Conservation (phyloP, 2,888 invertebrate genomes). For the Agrenia bidenticulata region DNA sequence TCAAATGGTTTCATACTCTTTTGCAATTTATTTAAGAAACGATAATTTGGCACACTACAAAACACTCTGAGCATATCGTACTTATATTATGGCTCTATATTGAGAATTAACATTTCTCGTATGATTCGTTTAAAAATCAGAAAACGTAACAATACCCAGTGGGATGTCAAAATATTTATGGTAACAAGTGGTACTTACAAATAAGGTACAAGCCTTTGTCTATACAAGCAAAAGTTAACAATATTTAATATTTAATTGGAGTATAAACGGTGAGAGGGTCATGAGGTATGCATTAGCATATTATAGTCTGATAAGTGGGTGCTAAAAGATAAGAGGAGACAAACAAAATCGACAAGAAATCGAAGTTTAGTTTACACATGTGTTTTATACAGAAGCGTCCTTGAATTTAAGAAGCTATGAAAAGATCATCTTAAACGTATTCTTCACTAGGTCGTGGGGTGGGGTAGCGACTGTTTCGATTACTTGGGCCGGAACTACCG, state of each 20-base stretch:
- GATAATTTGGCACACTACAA: conserved; percentile 45
- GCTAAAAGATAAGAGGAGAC: background rate
- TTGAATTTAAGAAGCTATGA: background rate
- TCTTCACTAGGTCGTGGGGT: conserved; percentile 86
- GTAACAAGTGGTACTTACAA: conserved; percentile 44
- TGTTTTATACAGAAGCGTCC: too few relatives aligned
- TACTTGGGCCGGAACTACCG: conserved; percentile 35
- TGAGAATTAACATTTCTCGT: background rate
- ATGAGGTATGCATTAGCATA: background rate
- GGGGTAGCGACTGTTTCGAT: conserved; percentile 51
- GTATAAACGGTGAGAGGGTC: background rate
- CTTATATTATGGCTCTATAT: conserved; percentile 16
- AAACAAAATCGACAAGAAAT: conserved; percentile 7
- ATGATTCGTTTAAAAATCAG: too few relatives aligned
- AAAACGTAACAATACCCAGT: background rate
- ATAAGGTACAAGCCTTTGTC: conserved; percentile 19
- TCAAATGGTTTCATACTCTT: too few relatives aligned
- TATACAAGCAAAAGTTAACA: conserved; percentile 13
- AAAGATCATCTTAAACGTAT: conserved; percentile 68
- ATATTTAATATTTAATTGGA: background rate
- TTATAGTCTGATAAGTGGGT: background rate
- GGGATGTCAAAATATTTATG: conserved; percentile 26
- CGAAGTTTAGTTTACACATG: background rate
- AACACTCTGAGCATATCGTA: conserved; percentile 26
- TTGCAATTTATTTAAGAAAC: conserved; percentile 26